Evolutionary conservation across 2,797 vertebrate genomes (phyloP), one percentile per base, ranked within the genome.

Genomic region (Centropyge bicolor): DNA sequence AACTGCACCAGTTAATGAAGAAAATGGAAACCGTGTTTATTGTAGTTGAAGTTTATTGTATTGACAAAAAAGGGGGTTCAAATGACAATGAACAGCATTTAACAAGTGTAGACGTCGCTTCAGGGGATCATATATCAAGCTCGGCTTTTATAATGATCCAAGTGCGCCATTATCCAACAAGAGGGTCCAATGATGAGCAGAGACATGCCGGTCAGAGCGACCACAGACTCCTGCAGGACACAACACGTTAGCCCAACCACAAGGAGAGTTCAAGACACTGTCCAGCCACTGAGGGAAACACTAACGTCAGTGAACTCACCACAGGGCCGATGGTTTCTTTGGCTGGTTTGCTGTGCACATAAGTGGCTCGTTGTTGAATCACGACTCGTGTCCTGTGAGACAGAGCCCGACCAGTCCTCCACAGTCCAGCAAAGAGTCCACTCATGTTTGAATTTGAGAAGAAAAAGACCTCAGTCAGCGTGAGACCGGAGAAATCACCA

Each of bases 91-190:
- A 22, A 24, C 5, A 36, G 0, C 10, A 45, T 31, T 64, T 19
- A 11, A 20, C 12, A 19, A 1, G 14, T 14, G 19, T 14, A 10
- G 14, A 14, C 1, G 3, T 13, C 17, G 43, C 22, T 65, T 20
- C n/a, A 5, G 46, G n/a, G 54, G 9, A 2, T 9, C 72, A 3
- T 12, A 27, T 46, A 52, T 90, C 56, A 90, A 9, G 14, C 22
- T 22, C 67, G 46, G 24, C 24, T 52, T 84, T 86, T 89, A 24
- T 91, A 92, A 1, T 88, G 1, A 0, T 74, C 67, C 1, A 92
- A 4, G 22, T 84, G 54, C 14, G 85, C 60, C 1, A 93, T 82
- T 2, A 94, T 75, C 91, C 92, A 93, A 13, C 88, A 87, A n/a
- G 91, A 86, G 3, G 92, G 91, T 20, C 85, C 91, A 10, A 94